Evolutionary conservation across 2,113 vertebrate genomes (phyloP).

Genomic region (Murina feae): DNA sequence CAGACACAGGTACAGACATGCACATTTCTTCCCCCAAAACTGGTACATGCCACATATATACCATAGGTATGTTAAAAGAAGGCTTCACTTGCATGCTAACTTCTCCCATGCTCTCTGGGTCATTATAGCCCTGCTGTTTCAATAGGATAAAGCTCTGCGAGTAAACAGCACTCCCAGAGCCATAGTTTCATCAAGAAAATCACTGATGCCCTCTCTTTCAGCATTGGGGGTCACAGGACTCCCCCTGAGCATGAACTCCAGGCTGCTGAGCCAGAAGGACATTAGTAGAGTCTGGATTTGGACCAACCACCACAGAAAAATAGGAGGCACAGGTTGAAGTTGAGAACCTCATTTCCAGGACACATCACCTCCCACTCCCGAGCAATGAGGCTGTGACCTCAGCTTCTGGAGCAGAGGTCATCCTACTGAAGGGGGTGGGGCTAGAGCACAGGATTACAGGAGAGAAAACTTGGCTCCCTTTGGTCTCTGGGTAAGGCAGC

Average conservation of each 20-base stretch:
- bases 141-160: background rate
- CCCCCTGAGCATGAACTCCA: background rate
- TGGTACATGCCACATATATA: background rate
- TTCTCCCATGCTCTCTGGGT: background rate
- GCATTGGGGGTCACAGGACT: accelerated
- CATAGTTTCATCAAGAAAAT: background rate
- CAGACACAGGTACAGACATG: background rate
- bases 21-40: background rate
- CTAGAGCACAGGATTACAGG: background rate
- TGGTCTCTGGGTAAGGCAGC: background rate
- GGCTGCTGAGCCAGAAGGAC: background rate
- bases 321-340: background rate
- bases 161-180: background rate
- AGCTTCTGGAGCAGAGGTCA: background rate
- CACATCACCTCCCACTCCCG: background rate
- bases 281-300: background rate
- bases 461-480: background rate
- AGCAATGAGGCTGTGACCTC: background rate
- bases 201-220: no score
- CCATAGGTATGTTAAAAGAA: background rate
- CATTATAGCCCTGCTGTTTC: background rate
- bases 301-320: background rate
- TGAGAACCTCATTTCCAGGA: background rate
- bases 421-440: background rate
- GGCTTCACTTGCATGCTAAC: background rate